Evolutionary conservation across 35 echinoderm and acorn worm species (phyloP).

Genomic region (Holothuria glaberrima): DNA sequence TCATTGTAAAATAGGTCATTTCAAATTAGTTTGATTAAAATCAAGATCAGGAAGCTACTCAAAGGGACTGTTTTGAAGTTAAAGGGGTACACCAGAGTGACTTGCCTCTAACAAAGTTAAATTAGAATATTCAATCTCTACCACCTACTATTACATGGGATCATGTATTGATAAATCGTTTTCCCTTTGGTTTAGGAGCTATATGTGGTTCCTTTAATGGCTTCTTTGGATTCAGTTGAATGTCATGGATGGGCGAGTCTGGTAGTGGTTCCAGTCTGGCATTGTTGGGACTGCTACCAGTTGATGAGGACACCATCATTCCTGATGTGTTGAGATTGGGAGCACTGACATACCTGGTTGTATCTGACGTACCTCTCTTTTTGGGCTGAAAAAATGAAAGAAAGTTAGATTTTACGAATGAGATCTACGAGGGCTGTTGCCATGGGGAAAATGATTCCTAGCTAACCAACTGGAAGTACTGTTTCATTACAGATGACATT

Average conservation of each 20-base stretch:
- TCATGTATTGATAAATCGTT: conserved; percentile 83
- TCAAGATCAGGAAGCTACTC: no score
- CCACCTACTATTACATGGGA: neutral
- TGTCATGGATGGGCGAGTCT: conserved; percentile 91
- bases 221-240: conserved; percentile 75
- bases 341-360: conserved; percentile 78
- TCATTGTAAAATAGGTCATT: no score
- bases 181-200: conserved; percentile 43
- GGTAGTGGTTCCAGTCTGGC: conserved; percentile 79
- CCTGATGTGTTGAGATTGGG: conserved; percentile 70
- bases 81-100: no score
- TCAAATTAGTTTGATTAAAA: no score
- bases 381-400: conserved; percentile 9
- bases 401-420: no score
- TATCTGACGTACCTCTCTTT: conserved; percentile 65
- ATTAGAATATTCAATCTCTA: neutral
- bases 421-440: no score
- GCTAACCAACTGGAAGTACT: no score
- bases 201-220: conserved; percentile 37
- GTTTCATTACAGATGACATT: no score
- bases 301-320: conserved; percentile 31
- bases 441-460: no score
- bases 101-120: no score
- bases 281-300: conserved; percentile 42
- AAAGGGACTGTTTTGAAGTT: no score